Conservation (phyloP, 2,888 invertebrate genomes). For the Cynaeus angustus region DNA sequence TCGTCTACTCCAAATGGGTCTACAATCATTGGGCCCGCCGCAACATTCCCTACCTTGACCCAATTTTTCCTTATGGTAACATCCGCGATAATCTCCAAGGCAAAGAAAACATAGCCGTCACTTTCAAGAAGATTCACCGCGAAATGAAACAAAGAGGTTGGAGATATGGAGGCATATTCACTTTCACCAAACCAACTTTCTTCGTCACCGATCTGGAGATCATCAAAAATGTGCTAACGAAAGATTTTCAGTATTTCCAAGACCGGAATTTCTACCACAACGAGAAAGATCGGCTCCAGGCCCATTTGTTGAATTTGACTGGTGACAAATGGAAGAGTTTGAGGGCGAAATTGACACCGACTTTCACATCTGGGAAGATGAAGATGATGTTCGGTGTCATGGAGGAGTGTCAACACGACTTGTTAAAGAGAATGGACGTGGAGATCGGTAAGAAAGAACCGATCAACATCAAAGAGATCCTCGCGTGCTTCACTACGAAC, state of each 20-base stretch:
- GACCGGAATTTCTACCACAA: constrained; percentile 70
- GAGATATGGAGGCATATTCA: constrained; percentile 30
- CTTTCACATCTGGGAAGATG: constrained; percentile 30
- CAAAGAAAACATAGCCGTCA: neutral
- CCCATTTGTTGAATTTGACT: constrained; percentile 5
- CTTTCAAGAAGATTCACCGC: neutral
- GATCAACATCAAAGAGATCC: constrained; percentile 71
- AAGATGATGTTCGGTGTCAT: constrained; percentile 58
- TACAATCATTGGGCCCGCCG: neutral
- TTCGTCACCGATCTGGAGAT: constrained; percentile 55
- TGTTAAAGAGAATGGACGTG: neutral
- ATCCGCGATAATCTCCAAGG: neutral
- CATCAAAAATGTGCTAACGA: constrained; percentile 69
- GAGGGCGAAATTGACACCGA: constrained; percentile 25
- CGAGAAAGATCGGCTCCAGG: constrained; percentile 62
- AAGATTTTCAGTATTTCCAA: constrained; percentile 48
- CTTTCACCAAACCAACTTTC: constrained; percentile 2
- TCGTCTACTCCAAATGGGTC: neutral
- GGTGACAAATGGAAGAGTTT: constrained; percentile 9
- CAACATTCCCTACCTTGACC: neutral
- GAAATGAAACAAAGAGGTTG: neutral
- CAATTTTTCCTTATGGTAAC: constrained; percentile 5
- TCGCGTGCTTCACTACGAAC: constrained; percentile 75
- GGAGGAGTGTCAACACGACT: constrained; percentile 65
- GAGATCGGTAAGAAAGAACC: no score